A percentile compares a stretch with the other conserved stretches of the same genome.
Evolutionary conservation across 2,797 vertebrate species (phyloP).

Genomic region (Gymnothorax reevesii): DNA sequence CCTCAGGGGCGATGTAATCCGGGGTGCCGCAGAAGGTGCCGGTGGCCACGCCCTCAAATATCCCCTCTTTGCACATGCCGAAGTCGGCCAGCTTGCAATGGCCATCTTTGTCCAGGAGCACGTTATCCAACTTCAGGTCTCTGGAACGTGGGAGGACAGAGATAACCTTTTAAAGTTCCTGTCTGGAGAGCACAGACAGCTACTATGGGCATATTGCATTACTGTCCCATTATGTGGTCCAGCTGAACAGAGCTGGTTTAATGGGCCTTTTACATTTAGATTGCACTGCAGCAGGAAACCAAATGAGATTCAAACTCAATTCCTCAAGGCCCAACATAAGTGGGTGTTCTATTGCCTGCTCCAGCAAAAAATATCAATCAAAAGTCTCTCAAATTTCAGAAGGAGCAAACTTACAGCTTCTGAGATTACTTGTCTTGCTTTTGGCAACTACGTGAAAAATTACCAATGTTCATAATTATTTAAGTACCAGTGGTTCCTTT

Average conservation of each 20-base stretch:
- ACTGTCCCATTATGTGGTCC: background rate
- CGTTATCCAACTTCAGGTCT: conserved; percentile 95
- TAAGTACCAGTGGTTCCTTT: background rate
- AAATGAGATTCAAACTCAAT: background rate
- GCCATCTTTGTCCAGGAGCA: conserved; percentile 91
- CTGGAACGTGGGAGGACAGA: conserved; percentile 62
- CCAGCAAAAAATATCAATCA: background rate
- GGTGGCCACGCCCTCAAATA: conserved; percentile 82
- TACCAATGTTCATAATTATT: background rate
- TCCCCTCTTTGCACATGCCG: conserved; percentile 97
- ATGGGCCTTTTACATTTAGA: background rate
- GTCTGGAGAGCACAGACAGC: background rate
- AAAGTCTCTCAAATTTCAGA: background rate
- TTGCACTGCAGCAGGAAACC: background rate
- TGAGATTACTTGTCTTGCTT: too few relatives aligned
- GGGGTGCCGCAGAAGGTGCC: conserved; percentile 97
- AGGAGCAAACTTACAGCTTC: background rate
- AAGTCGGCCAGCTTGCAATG: conserved; percentile 99
- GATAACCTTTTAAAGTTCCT: conserved; percentile 21
- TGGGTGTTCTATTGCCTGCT: background rate
- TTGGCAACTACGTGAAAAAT: background rate
- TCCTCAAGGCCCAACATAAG: background rate
- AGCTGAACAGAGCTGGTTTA: background rate
- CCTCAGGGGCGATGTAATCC: conserved; percentile 98
- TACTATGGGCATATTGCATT: conserved; percentile 11